A percentile compares a stretch with the other conserved stretches of the same genome.
Evolutionary conservation across 1,140 invertebrate species (phyloP).

Genomic region (Trissolcus basalis): DNA sequence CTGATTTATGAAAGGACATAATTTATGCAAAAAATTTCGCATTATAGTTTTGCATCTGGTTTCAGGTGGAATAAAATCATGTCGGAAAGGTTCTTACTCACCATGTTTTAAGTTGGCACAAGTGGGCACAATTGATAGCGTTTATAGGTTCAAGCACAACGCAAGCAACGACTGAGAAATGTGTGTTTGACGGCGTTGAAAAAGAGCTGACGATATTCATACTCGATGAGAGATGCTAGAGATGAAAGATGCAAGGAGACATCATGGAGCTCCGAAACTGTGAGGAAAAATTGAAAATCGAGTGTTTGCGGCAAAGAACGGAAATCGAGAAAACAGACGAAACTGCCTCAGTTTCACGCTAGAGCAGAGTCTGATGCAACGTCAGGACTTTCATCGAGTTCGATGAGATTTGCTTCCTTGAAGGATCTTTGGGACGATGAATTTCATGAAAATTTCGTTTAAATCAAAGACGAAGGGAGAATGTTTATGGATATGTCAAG

Average conservation of each 20-base stretch:
- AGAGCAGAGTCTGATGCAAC: constrained; percentile 58
- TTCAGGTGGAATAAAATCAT: neutral
- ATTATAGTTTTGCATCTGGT: neutral
- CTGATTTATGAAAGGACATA: no score
- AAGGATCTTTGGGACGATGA: constrained; percentile 47
- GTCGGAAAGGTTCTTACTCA: constrained; percentile 12
- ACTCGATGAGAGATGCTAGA: constrained; percentile 44
- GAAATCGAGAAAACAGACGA: constrained; percentile 26
- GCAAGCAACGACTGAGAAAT: constrained; percentile 44
- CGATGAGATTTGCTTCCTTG: constrained; percentile 56
- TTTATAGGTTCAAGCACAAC: constrained; percentile 39
- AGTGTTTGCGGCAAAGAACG: constrained; percentile 42
- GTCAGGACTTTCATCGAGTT: constrained; percentile 62
- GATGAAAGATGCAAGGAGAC: constrained; percentile 46
- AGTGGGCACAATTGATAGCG: constrained; percentile 44
- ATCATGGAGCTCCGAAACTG: constrained; percentile 35
- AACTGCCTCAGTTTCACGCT: constrained; percentile 57
- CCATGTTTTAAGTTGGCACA: constrained; percentile 31
- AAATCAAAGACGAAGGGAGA: constrained; percentile 6
- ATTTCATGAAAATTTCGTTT: constrained; percentile 28
- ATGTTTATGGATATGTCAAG: constrained; percentile 8
- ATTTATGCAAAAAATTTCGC: no score
- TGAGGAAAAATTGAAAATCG: constrained; percentile 55
- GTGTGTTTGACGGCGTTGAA: constrained; percentile 63
- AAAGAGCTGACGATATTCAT: constrained; percentile 65